Evolutionary conservation across 2,797 vertebrate genomes (phyloP).

Genomic region (Selene dorsalis): DNA sequence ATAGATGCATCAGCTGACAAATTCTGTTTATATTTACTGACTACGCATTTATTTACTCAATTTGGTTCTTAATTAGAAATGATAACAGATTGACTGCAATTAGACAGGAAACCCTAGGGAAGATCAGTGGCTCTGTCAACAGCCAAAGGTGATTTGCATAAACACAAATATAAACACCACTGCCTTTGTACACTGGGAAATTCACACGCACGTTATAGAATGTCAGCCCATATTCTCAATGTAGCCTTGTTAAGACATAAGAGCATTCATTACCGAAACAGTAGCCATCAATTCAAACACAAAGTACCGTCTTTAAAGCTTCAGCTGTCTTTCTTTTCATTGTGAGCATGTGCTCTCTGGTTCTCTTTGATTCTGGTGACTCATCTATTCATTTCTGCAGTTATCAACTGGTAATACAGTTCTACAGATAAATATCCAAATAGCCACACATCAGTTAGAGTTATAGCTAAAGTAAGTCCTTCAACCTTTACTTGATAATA

Average conservation of each 20-base stretch:
- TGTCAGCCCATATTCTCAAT: background rate
- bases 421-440: slow-evolving; percentile 27
- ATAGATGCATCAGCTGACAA: slow-evolving; percentile 19
- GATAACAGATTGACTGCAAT: slow-evolving; percentile 75
- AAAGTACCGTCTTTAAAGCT: too few relatives aligned
- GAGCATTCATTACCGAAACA: slow-evolving; percentile 1
- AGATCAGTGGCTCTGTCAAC: slow-evolving; percentile 73
- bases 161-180: slow-evolving; percentile 66
- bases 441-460: slow-evolving; percentile 9
- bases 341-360: background rate
- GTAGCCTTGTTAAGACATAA: background rate
- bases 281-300: too few relatives aligned
- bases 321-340: slow-evolving; percentile 25
- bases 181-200: slow-evolving; percentile 39
- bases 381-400: slow-evolving; percentile 35
- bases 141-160: slow-evolving; percentile 76
- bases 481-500: background rate
- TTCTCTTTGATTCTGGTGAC: slow-evolving; percentile 32
- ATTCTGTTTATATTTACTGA: slow-evolving; percentile 51
- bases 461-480: background rate
- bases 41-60: slow-evolving; percentile 62
- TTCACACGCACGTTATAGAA: slow-evolving; percentile 3
- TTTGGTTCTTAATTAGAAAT: slow-evolving; percentile 75
- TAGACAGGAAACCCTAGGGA: slow-evolving; percentile 69
- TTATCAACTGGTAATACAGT: slow-evolving; percentile 15